Evolutionary conservation across 1,140 invertebrate genomes (phyloP).

Genomic region (Lordiphosa stackelbergi): DNA sequence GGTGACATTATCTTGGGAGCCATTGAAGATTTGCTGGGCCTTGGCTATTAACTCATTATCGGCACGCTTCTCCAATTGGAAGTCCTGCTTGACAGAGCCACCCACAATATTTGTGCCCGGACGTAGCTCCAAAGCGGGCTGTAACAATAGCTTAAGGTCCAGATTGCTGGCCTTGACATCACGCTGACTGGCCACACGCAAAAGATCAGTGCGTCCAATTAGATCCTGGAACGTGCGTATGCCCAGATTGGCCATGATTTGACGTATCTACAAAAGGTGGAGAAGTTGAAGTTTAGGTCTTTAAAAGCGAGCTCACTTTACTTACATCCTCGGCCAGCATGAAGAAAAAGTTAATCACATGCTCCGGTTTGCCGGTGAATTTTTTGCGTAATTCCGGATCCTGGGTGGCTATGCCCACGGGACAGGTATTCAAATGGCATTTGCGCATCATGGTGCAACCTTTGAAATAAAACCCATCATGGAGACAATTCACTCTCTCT

Average conservation of each 20-base stretch:
- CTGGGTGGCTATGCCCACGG: constrained; percentile 98
- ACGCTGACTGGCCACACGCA: constrained; percentile 82
- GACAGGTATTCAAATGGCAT: constrained; percentile 99
- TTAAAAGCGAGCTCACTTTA: too few relatives aligned
- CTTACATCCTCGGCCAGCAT: constrained; percentile 97
- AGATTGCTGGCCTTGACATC: constrained; percentile 90
- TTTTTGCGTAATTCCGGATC: constrained; percentile 97
- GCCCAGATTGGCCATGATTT: constrained; percentile 93
- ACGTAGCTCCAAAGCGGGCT: constrained; percentile 92
- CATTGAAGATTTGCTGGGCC: constrained; percentile 86
- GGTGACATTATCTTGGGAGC: constrained; percentile 82
- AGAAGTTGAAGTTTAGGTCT: not conserved
- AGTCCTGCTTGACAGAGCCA: constrained; percentile 91
- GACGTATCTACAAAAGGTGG: constrained; percentile 81
- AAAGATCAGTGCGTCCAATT: constrained; percentile 94
- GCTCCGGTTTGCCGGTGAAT: constrained; percentile 97
- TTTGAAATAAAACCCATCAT: constrained; percentile 24
- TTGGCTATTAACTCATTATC: constrained; percentile 91
- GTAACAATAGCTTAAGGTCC: constrained; percentile 90
- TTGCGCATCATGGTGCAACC: constrained; percentile 99
- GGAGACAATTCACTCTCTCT: not conserved
- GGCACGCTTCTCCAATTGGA: constrained; percentile 92
- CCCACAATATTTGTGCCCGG: constrained; percentile 95
- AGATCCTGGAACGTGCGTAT: constrained; percentile 94
- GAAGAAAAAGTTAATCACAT: constrained; percentile 98